Evolutionary conservation across 2,113 vertebrate species (phyloP), one percentile per base, ranked within the genome.

Genomic region (Amazona vittata): DNA sequence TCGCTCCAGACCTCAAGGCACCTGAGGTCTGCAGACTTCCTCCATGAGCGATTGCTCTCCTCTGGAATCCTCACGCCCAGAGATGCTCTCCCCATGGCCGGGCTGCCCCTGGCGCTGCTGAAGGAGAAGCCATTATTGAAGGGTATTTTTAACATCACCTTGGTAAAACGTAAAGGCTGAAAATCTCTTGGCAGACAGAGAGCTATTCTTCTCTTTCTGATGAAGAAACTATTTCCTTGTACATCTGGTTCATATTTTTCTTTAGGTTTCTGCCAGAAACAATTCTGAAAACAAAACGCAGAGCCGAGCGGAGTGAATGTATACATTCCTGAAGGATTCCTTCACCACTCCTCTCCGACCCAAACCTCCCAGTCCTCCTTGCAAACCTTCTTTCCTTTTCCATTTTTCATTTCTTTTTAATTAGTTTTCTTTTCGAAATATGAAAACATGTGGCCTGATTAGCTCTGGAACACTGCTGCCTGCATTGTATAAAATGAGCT

Each of bases 181-280:
- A 86, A 96, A 96, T 86, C 96, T 96, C 89, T 88, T 97, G 96
- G 97, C 85, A 97, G 94, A 97, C 97, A 94, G 95, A 93, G 82
- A 84, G 86, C 90, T 96, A 96, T 95, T 97, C 91, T 96, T 96
- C 91, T 96, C 96, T 44, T 95, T 93, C 94, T 95, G 94, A 97
- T 96, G 95, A 97, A 97, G 94, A 93, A 98, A 97, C 86, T 93
- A 95, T 96, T 97, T 98, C 91, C 96, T 97, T 76, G 92, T 97
- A 98, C 98, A 98, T 98, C 98, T 98, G 98, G 98, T 98, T 98
- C 98, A 93, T 95, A 91, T 98, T 98, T 98, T 98, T 97, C 94
- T 98, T 97, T 94, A 93, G 83, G 89, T 96, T 97, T 96, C 97
- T 98, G 98, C 98, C 97, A 98, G 98, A 97, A 98, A 96, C 96